Evolutionary conservation across 2,888 invertebrate species (phyloP), one percentile per base, ranked within the genome.

Genomic region (Diplazon laetatorius): DNA sequence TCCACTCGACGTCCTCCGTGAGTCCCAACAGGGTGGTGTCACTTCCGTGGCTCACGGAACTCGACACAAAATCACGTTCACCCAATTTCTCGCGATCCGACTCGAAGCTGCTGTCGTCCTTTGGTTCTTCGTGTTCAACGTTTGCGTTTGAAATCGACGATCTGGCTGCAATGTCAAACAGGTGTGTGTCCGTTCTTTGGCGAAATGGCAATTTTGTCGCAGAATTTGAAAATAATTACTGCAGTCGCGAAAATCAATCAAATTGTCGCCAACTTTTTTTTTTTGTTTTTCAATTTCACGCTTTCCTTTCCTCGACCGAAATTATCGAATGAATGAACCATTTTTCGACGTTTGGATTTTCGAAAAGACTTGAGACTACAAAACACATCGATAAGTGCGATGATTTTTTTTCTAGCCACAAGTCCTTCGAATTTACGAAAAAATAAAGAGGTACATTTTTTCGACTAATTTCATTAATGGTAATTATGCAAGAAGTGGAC

Each of bases 1-100:
- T 50, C 84, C 85, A 86, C 65, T 78, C 72, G 16, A 76, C 79
- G 62, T 85, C 78, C 14, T 57, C 46, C 2, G 85, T 84, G 18
- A 85, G 30, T 42, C 46, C 46, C 39, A 62, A 46, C 8, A 12
- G 55, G n/a, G 14, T 20, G 8, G 25, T 44, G 25, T 68, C 55
- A 50, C 68, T 68, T 12, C 52, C 55, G 55, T 9, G 22, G 18
- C 55, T 68, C 44, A 42, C 16, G 55, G 25, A 44, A 30, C 55
- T 30, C 55, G 68, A 68, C 22, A n/a, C 39, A 22, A 30, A 12
- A 55, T 55, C n/a, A 30, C 52, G 22, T 18, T 42, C 30, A 25
- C 42, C 42, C 18, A 14, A 20, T 52, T 52, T 16, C 39, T 52
- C n/a, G n/a, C 18, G 37, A 50, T 14, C 22, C 52, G 25, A 8